Base-by-base conservation (phyloP, 2,797 vertebrate genomes). In the Pachyuromys duprasi region DNA sequence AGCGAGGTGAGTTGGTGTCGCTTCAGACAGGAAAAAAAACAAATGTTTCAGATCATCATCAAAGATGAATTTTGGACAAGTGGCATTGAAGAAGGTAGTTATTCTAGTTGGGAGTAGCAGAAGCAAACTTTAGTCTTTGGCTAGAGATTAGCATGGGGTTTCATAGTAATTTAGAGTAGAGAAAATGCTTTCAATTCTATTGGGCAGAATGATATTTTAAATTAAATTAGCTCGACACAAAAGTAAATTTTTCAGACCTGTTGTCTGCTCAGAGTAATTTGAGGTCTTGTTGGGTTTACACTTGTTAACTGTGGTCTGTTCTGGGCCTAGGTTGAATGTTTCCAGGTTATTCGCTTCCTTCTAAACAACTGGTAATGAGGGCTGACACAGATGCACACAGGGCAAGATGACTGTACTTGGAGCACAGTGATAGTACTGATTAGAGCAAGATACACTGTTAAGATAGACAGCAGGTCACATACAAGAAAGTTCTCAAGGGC, bases 201-300 rank as follows among this genome's bases (percentile, higher is more conserved):
- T 84, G 83, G 90, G 67, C 75, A 90, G 63, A 83, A 96, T 60
- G n/a, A 49, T 67, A 80, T 97, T 95, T 93, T 87, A 90, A 96
- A 94, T 11, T 74, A 89, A 60, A 89, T 76, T 83, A 36, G 90
- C 57, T 93, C 67, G n/a, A 88, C 33, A 57, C 49, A 89, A 7
- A 86, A 94, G 75, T 81, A 81, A 89, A 39, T 89, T 91, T 96
- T 86, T 93, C 79, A 74, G 49, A 86, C 49, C 53, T 22, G 0
- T 76, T 95, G 78, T 75, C 84, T 57, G 9, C 28, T 83, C 4
- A 53, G 31, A 94, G 45, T 90, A 31, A 95, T 62, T 89, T 94
- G 72, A 96, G 76, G n/a, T 17, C 26, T 89, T 12, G 3, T 26
- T 89, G 11, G 72, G 1, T 89, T 94, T 78, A 78, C 60, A 84